Percentiles rank a stretch among this genome's conserved stretches.
Evolutionary conservation across 2,113 vertebrate genomes (phyloP).

Genomic region (Propithecus coquereli): DNA sequence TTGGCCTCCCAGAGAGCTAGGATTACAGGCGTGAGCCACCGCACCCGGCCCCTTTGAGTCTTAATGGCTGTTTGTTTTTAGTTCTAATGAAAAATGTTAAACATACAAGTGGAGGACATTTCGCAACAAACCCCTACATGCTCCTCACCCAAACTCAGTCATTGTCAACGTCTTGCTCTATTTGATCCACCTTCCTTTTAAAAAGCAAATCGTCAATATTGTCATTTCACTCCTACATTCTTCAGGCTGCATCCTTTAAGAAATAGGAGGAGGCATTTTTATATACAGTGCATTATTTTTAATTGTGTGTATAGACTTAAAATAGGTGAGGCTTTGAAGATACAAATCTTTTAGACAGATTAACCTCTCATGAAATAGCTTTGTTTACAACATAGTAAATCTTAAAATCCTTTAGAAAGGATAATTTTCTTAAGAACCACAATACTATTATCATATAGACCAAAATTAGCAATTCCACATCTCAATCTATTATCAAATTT

Average conservation of each 20-base stretch:
- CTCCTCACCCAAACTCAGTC: not conserved
- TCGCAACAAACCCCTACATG: not conserved
- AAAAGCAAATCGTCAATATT: not conserved
- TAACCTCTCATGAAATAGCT: not conserved
- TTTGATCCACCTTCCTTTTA: not conserved
- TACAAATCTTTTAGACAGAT: not conserved
- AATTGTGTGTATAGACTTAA: not conserved
- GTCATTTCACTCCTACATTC: not conserved
- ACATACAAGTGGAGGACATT: not conserved
- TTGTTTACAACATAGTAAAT: not conserved
- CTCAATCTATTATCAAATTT: not conserved
- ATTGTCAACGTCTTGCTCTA: not conserved
- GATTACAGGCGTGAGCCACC: no score
- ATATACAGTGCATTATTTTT: not conserved
- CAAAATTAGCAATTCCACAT: not conserved
- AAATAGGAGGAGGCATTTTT: not conserved
- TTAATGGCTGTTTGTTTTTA: not conserved
- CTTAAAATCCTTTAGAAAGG: not conserved
- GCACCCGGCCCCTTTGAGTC: not conserved
- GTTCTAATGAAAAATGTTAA: not conserved
- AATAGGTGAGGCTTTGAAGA: not conserved
- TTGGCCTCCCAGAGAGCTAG: no score
- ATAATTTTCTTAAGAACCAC: not conserved
- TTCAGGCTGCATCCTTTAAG: not conserved
- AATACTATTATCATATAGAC: not conserved